phyloP scores from a whole-genome alignment of 1,140 invertebrate species.

The Cyrtorhinus lividipennis region DNA sequence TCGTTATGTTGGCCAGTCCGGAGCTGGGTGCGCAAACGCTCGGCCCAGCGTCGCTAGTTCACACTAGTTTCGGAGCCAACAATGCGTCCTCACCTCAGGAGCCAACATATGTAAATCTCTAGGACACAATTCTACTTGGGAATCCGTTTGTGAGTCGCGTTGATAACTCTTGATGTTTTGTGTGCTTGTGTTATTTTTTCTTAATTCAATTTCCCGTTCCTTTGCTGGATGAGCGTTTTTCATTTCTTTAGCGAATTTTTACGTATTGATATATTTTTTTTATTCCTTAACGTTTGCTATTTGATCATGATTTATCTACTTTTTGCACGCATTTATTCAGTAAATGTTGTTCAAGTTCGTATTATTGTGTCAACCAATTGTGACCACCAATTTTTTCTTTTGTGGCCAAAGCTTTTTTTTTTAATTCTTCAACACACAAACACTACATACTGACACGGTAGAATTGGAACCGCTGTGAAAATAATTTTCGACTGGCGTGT shows the following conservation, averaged over 20 bases:
- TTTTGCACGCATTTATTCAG: slow-evolving; percentile 11
- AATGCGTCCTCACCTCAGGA: slow-evolving; percentile 68
- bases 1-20: slow-evolving; percentile 22
- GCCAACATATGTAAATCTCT: slow-evolving; percentile 86
- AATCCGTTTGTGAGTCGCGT: slow-evolving; percentile 26
- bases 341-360: no score
- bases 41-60: slow-evolving; percentile 23
- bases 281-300: slow-evolving; percentile 10
- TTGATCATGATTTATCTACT: slow-evolving; percentile 6
- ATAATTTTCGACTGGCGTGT: no score
- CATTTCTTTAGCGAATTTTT: no score
- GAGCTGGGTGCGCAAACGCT: slow-evolving; percentile 22
- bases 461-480: no score
- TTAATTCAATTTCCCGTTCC: slow-evolving; percentile 1
- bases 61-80: slow-evolving; percentile 33
- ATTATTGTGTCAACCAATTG: no score
- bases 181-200: slow-evolving; percentile 21
- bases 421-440: no score
- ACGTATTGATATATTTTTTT: slow-evolving; percentile 10
- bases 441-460: no score
- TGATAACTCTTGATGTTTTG: slow-evolving; percentile 15
- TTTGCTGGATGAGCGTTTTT: slow-evolving; percentile 10
- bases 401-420: no score
- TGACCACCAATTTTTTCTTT: no score
- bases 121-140: slow-evolving; percentile 31